These are phyloP conservation scores for Papilio helenus DNA, from an alignment of 1,140 invertebrate genomes.

Conservation along the genomic window DNA sequence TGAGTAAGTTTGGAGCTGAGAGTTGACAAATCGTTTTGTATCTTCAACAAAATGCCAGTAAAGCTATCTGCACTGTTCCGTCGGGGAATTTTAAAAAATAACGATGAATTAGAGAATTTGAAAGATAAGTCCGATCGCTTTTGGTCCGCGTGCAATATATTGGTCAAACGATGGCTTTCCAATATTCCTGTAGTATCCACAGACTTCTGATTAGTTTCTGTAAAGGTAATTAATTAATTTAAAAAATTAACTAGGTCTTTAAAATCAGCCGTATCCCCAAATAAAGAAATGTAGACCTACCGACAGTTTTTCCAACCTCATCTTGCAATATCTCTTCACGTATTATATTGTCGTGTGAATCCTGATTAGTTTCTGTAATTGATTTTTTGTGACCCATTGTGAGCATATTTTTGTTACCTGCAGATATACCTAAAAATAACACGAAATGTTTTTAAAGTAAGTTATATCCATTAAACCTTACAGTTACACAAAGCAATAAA, in stretches of 20 bases:
- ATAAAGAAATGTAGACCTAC: background rate
- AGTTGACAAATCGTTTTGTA: slow-evolving; percentile 68
- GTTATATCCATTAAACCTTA: background rate
- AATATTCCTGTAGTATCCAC: background rate
- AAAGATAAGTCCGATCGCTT: slow-evolving; percentile 61
- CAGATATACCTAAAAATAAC: slow-evolving; percentile 45
- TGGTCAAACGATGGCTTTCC: slow-evolving; percentile 46
- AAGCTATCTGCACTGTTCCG: slow-evolving; percentile 70
- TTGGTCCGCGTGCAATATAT: slow-evolving; percentile 52
- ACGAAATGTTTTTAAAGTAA: background rate
- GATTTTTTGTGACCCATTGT: slow-evolving; percentile 55
- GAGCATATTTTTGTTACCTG: slow-evolving; percentile 59
- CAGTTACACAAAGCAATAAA: background rate
- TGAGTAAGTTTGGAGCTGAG: slow-evolving; percentile 67
- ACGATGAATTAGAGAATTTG: slow-evolving; percentile 61
- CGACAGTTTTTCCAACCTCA: slow-evolving; percentile 34
- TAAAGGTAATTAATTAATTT: background rate
- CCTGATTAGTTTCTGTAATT: slow-evolving; percentile 30
- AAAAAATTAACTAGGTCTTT: no score
- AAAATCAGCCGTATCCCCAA: no score
- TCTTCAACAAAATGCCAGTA: slow-evolving; percentile 67
- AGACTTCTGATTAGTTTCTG: slow-evolving; percentile 2
- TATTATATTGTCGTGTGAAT: slow-evolving; percentile 31
- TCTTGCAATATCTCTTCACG: slow-evolving; percentile 45
- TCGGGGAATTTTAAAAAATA: slow-evolving; percentile 64